These are phyloP conservation scores for Lanistes nyassanus DNA, from an alignment of 1,140 invertebrate species.

Conservation along the genomic window DNA sequence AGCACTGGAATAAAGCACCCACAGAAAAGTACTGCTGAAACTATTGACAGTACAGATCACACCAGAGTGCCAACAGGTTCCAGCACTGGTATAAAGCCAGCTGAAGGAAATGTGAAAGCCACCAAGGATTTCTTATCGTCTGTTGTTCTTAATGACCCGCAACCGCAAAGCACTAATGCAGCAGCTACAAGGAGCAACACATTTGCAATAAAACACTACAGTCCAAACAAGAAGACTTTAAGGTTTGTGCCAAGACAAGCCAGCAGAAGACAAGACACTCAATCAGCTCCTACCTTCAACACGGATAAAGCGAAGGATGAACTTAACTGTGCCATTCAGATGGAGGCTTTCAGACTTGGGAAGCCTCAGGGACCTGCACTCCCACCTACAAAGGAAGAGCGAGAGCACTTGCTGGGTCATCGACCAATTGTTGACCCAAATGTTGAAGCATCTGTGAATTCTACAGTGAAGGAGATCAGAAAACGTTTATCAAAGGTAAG, in stretches of 20 bases:
- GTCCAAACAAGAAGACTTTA: conserved; percentile 35
- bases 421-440: conserved; percentile 29
- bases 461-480: conserved; percentile 45
- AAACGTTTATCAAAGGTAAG: conserved; percentile 48
- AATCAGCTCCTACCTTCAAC: conserved; percentile 4
- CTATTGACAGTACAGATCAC: too few species aligned
- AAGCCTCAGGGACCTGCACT: conserved; percentile 40
- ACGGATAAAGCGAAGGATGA: conserved; percentile 14
- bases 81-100: too few species aligned
- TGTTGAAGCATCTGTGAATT: conserved; percentile 38
- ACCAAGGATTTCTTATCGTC: too few species aligned
- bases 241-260: conserved; percentile 59
- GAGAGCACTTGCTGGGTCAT: conserved; percentile 14
- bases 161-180: too few species aligned
- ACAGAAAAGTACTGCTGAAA: too few species aligned
- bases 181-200: not conserved
- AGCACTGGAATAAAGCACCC: too few species aligned
- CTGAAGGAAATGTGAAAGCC: too few species aligned
- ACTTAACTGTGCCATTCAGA: conserved; percentile 40
- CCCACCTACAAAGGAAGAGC: not conserved
- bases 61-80: too few species aligned
- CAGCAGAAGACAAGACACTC: conserved; percentile 23
- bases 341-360: conserved; percentile 52
- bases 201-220: conserved; percentile 46
- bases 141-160: too few species aligned